Percentiles rank a stretch among this genome's conserved stretches.
phyloP scores from a whole-genome alignment of 2,113 vertebrate species.

The Pithys albifrons region DNA sequence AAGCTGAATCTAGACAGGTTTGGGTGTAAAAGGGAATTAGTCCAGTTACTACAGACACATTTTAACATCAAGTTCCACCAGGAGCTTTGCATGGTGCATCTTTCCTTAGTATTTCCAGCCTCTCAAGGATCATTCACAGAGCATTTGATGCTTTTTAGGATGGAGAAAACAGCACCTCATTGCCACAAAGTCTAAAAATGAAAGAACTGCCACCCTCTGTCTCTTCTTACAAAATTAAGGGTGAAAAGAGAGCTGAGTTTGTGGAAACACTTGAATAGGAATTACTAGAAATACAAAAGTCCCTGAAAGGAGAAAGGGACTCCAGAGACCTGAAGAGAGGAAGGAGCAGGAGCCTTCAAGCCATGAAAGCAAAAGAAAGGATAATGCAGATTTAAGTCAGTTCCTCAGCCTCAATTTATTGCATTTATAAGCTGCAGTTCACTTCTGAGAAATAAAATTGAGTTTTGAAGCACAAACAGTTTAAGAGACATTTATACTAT shows the following conservation, averaged over 20 bases:
- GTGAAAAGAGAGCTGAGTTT: not conserved
- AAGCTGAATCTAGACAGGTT: not conserved
- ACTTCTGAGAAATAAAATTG: not conserved
- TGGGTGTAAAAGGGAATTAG: not conserved
- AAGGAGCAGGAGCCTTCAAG: not conserved
- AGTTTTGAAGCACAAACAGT: not conserved
- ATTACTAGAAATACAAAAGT: not conserved
- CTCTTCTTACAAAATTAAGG: not conserved
- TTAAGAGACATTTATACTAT: not conserved
- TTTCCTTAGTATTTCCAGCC: not conserved
- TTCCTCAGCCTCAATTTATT: not conserved
- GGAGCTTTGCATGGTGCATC: not conserved
- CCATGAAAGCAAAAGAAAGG: not conserved
- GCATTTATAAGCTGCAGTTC: not conserved
- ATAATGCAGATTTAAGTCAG: not conserved
- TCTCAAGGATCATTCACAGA: not conserved
- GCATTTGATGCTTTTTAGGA: not conserved
- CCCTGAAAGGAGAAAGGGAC: not conserved
- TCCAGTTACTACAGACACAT: fast-evolving
- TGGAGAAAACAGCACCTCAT: not conserved
- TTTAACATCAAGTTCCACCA: not conserved
- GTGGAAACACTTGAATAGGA: not conserved
- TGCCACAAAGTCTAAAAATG: not conserved
- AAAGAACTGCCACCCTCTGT: not conserved
- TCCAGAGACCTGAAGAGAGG: not conserved